Evolutionary conservation across 2,888 invertebrate genomes (phyloP).

Genomic region (Hydroisotoma schaefferi): DNA sequence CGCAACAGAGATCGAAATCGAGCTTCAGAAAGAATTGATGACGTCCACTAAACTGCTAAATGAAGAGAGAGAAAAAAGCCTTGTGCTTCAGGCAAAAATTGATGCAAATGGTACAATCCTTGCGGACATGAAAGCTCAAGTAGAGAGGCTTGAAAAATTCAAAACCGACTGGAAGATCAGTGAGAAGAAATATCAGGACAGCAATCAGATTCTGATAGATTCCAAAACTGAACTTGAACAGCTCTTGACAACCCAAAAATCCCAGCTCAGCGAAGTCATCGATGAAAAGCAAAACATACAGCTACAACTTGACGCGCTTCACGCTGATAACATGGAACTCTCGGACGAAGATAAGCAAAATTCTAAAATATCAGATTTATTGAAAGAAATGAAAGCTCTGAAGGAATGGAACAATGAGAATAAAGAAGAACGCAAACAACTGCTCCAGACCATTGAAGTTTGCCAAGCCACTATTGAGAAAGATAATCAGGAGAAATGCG

Average conservation of each 20-base stretch:
- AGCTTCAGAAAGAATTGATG: neutral
- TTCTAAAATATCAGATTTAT: neutral
- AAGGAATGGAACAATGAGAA: too few species aligned
- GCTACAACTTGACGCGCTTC: neutral
- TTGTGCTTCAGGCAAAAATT: neutral
- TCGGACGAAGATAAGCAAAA: neutral
- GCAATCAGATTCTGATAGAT: neutral
- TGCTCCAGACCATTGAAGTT: too few species aligned
- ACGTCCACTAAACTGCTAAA: neutral
- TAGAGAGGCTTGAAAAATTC: neutral
- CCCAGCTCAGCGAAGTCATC: slow-evolving; percentile 7
- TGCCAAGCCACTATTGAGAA: too few species aligned
- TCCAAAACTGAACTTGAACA: neutral
- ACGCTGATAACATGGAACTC: neutral
- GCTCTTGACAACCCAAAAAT: neutral
- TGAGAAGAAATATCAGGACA: neutral
- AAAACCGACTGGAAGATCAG: neutral
- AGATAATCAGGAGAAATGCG: too few species aligned
- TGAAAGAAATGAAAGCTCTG: neutral
- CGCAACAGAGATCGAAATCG: too few species aligned
- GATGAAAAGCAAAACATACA: slow-evolving; percentile 16
- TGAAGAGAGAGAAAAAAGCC: neutral
- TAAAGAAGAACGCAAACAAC: too few species aligned
- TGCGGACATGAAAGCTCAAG: neutral
- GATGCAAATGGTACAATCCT: slow-evolving; percentile 11